Base-by-base conservation (phyloP, 2,888 invertebrate genomes). In the Synergus laeviventris region DNA sequence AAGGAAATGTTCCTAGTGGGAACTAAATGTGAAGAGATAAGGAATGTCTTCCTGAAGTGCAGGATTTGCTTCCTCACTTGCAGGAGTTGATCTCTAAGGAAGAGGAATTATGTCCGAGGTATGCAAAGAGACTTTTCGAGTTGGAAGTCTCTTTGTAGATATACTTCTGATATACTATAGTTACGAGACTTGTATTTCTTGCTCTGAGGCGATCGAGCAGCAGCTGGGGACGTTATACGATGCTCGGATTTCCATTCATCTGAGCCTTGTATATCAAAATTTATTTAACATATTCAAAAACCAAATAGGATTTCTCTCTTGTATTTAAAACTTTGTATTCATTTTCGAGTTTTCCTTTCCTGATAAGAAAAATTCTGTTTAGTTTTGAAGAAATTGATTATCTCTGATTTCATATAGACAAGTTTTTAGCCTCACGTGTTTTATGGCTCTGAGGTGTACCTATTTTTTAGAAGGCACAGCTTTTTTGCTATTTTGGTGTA, bases 1-100 rank as follows among this genome's bases (percentile, higher is more conserved):
- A 73, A 74, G 74, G 75, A 79, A 77, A 59, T 62, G 73, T 56
- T 73, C 39, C 16, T n/a, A 62, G 39, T 62, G 18, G 59, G 16
- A 36, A 61, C 18, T 38, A 42, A 45, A 24, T n/a, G 42, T 74
- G 31, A 42, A 42, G 39, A 59, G 38, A 59, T 39, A 49, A 73
- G 54, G 24, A 38, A 73, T 54, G 14, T 21, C 45, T 36, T 70
- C 42, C 45, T 38, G 18, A 36, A 60, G 42, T 76, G 24, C 24
- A 70, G 18, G 12, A 59, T 21, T 39, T 61, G 45, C 16, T 45
- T 70, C 49, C 31, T 31, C 5, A 61, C n/a, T 8, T 38, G n/a
- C n/a, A n/a, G 2, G 8, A 9, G 9, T 61, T 36, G 8, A 31
- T 36, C 24, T 24, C 61, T 45, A 18, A 31, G 24, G 16, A 45